Base-by-base conservation (phyloP, 1,140 invertebrate species). In the Homalodisca vitripennis region DNA sequence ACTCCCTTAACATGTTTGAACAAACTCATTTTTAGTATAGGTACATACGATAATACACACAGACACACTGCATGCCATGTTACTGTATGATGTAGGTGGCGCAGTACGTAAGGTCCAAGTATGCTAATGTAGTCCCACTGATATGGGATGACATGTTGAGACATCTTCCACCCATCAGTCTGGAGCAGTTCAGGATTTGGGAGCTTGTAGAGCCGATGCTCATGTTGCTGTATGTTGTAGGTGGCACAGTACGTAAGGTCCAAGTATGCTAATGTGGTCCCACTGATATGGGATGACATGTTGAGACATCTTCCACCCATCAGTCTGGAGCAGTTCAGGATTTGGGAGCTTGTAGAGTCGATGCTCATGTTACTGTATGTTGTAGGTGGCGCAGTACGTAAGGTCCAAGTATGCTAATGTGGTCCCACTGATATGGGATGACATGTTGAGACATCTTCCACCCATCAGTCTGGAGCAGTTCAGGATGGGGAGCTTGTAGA, bases 261-360 rank as follows among this genome's bases (percentile, higher is more conserved):
- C 20, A 83, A 84, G 2, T 88, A 86, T 79, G 85, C 88, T 0
- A 80, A 83, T 1, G 80, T 93, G 24, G 87, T 84, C 32, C 84
- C 92, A 12, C 87, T 98, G 12, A 90, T 98, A 73, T 98, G 97
- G 97, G 95, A 98, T 77, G 97, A 98, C 78, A 97, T 98, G 93
- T 77, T 98, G 32, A 82, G 93, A 27, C 84, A 88, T 41, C 87
- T 94, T 73, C 84, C 86, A n/a, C 79, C 85, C 71, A 81, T 84
- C 66, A 80, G 84, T 74, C 84, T 92, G 78, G 80, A 86, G 78
- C 85, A 85, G 57, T 87, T 86, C 75, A 85, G 87, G n/a, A 81
- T 93, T n/a, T 87, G 88, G 0, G 84, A 85, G 32, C 83, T 91
- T 53, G 87, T 95, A 0, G 90, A n/a, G n/a, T n/a, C n/a, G n/a